A percentile compares a stretch with the other conserved stretches of the same genome.
Evolutionary conservation across 2,113 vertebrate species (phyloP).

Genomic region (Bufo gargarizans): DNA sequence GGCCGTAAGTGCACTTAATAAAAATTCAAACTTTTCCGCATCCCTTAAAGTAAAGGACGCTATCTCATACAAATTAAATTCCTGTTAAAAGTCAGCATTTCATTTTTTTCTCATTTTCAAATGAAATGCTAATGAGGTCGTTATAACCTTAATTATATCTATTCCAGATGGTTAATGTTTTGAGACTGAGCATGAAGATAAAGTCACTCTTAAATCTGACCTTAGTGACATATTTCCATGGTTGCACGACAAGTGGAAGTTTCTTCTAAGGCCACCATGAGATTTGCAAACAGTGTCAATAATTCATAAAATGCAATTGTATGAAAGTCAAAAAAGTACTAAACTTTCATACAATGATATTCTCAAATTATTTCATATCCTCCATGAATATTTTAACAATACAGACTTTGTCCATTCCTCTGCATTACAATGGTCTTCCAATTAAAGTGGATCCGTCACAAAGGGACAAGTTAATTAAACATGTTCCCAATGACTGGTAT

Average conservation of each 20-base stretch:
- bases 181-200: not conserved
- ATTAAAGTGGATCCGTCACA: constrained; percentile 8
- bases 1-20: not conserved
- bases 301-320: constrained; percentile 3
- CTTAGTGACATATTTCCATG: constrained; percentile 23
- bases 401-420: not conserved
- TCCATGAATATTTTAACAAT: not conserved
- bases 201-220: constrained; percentile 37
- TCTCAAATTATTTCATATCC: not conserved
- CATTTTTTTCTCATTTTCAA: constrained; percentile 13
- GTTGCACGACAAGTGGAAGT: constrained; percentile 8
- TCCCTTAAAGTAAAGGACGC: constrained; percentile 13
- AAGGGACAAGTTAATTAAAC: constrained; percentile 12
- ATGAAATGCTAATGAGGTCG: constrained; percentile 30
- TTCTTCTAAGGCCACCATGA: constrained; percentile 11
- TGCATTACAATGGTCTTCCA: not conserved
- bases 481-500: not conserved
- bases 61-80: not conserved
- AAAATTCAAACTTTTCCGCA: not conserved
- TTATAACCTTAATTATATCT: constrained; percentile 18
- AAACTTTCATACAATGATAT: constrained; percentile 9
- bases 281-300: constrained; percentile 27
- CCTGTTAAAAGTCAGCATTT: constrained; percentile 14
- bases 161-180: constrained; percentile 47
- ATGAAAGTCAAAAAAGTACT: constrained; percentile 20